Evolutionary conservation across 2,113 vertebrate genomes (phyloP).

Genomic region (Heptranchias perlo): DNA sequence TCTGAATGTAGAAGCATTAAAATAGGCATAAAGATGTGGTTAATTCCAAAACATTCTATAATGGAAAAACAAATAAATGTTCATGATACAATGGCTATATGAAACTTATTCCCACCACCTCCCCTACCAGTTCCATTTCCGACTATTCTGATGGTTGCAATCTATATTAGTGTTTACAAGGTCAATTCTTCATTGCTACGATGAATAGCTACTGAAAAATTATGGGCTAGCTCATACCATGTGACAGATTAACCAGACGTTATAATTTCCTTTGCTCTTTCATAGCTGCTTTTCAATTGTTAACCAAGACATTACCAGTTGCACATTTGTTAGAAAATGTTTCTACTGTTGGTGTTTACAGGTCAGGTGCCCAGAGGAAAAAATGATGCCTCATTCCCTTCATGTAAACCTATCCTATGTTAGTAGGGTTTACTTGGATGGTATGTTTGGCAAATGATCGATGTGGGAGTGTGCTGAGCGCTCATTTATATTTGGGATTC

Average conservation of each 20-base stretch:
- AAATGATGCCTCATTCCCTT: neutral
- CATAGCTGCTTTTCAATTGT: neutral
- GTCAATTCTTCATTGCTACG: neutral
- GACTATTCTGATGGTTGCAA: neutral
- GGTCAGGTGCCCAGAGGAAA: neutral
- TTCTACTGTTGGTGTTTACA: neutral
- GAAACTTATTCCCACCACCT: neutral
- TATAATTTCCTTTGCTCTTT: neutral
- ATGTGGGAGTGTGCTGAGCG: neutral
- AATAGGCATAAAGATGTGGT: neutral
- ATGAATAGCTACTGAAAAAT: neutral
- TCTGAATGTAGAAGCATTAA: neutral
- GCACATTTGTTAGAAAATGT: neutral
- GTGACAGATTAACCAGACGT: neutral
- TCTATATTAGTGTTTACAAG: neutral
- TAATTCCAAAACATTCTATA: neutral
- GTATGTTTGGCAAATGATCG: neutral
- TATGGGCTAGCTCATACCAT: neutral
- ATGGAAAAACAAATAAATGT: neutral
- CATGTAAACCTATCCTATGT: neutral
- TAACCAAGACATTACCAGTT: neutral
- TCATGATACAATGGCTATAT: neutral
- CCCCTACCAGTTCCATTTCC: neutral
- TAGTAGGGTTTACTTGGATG: neutral
- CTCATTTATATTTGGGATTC: neutral